These are phyloP conservation scores for Myopa testacea DNA, from an alignment of 2,888 invertebrate genomes.

Conservation along the genomic window DNA sequence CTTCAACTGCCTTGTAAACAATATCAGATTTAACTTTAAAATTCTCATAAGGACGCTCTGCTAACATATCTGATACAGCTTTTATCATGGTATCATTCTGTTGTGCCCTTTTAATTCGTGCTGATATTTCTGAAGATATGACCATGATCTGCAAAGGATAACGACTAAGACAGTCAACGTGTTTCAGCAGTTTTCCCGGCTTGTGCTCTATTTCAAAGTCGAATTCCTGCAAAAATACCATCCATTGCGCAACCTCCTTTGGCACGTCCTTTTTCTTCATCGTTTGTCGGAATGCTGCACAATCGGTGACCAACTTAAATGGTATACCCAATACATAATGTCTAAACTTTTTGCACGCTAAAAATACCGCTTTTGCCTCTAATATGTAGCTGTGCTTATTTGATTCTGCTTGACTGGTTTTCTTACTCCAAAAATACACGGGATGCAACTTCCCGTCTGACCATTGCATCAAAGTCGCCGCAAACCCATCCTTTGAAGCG, in stretches of 20 bases:
- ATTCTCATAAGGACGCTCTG: constrained; percentile 4
- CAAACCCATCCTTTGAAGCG: constrained; percentile 43
- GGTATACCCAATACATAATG: constrained; percentile 33
- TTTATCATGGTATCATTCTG: constrained; percentile 35
- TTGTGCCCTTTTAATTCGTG: constrained; percentile 34
- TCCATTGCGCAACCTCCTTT: no score
- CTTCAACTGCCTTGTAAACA: constrained; percentile 70
- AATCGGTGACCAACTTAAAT: constrained; percentile 36
- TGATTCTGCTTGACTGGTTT: constrained; percentile 14
- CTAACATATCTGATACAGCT: constrained; percentile 39
- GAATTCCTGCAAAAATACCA: no score
- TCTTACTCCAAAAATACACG: no score
- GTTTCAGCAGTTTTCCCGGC: constrained; percentile 22
- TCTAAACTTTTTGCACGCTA: background rate
- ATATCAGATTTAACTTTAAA: background rate
- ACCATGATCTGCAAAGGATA: constrained; percentile 30
- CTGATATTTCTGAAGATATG: background rate
- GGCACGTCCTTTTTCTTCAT: background rate
- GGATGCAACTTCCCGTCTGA: constrained; percentile 13
- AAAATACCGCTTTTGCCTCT: constrained; percentile 35
- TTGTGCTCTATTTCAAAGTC: background rate
- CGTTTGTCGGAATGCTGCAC: constrained; percentile 33
- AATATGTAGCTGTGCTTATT: constrained; percentile 38
- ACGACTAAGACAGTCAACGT: constrained; percentile 38
- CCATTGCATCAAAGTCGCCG: constrained; percentile 39